Conservation (phyloP, 1,140 invertebrate species). For the Drosophila suzukii region DNA sequence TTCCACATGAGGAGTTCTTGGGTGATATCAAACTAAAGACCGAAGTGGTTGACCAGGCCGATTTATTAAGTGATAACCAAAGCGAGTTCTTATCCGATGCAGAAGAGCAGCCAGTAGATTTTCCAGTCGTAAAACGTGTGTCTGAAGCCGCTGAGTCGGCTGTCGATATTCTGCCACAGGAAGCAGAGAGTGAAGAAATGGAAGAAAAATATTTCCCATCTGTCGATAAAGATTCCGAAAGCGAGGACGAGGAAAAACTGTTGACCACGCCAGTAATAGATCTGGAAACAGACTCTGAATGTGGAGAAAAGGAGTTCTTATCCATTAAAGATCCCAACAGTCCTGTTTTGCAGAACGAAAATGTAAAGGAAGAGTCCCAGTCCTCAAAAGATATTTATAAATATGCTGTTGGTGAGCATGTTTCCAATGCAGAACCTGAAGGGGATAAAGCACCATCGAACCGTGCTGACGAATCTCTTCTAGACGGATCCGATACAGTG, state of each 20-base stretch:
- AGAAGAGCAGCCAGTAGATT: background rate
- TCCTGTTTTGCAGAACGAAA: constrained; percentile 2
- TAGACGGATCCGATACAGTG: constrained; percentile 25
- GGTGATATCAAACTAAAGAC: background rate
- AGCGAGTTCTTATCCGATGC: constrained; percentile 6
- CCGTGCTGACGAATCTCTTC: background rate
- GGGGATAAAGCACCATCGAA: background rate
- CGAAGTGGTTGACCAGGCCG: background rate
- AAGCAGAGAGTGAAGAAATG: background rate
- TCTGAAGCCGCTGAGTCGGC: background rate
- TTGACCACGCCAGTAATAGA: constrained; percentile 11
- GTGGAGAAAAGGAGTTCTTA: constrained; percentile 14
- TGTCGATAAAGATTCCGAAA: constrained; percentile 2
- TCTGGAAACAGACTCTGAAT: constrained; percentile 17
- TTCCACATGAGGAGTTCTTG: background rate
- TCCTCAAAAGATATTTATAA: background rate
- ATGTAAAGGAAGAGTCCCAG: background rate
- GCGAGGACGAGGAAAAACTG: background rate
- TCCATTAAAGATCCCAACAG: constrained; percentile 21
- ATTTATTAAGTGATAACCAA: constrained; percentile 8
- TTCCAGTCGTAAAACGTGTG: background rate
- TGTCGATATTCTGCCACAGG: no score
- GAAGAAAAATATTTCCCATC: background rate
- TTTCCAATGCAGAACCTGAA: background rate
- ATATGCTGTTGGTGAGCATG: background rate